Evolutionary conservation across 1,140 invertebrate species (phyloP).

Genomic region (Penaeus chinensis): DNA sequence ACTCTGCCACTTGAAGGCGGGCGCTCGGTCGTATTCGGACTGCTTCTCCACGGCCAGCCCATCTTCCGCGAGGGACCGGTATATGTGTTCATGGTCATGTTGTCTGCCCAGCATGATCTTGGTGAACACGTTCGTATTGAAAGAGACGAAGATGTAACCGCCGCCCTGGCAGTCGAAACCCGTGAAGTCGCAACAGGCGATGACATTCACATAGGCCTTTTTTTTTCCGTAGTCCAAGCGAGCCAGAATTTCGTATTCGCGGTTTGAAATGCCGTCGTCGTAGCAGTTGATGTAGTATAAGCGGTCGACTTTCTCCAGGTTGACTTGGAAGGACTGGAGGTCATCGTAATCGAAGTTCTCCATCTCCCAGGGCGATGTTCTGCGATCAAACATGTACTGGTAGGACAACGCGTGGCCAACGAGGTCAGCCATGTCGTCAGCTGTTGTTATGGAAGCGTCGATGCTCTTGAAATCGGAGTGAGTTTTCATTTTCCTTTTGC

Average conservation of each 20-base stretch:
- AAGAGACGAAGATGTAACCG: slow-evolving; percentile 17
- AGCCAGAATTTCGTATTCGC: slow-evolving; percentile 20
- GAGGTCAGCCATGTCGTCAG: neutral
- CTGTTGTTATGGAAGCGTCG: neutral
- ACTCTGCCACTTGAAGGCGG: neutral
- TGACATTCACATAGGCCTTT: slow-evolving; percentile 11
- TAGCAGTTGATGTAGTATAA: slow-evolving; percentile 19
- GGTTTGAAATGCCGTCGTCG: neutral
- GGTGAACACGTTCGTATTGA: slow-evolving; percentile 28
- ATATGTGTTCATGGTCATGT: neutral
- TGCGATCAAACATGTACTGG: slow-evolving; percentile 17
- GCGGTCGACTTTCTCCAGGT: slow-evolving; percentile 24
- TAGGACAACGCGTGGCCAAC: neutral
- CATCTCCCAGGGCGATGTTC: slow-evolving; percentile 24
- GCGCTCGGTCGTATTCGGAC: neutral
- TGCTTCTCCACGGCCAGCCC: neutral
- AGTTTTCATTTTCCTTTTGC: neutral
- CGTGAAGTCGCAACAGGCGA: slow-evolving; percentile 15
- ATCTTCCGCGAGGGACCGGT: neutral
- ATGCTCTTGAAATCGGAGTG: neutral
- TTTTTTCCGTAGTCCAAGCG: slow-evolving; percentile 7
- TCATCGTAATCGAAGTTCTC: neutral
- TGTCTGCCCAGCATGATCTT: neutral
- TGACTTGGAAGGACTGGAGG: neutral
- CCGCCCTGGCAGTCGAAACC: slow-evolving; percentile 32